A percentile compares a stretch with the other conserved stretches of the same genome.
These are phyloP conservation scores for Struthio camelus DNA, from an alignment of 2,113 vertebrate genomes.

Conservation along the genomic window DNA sequence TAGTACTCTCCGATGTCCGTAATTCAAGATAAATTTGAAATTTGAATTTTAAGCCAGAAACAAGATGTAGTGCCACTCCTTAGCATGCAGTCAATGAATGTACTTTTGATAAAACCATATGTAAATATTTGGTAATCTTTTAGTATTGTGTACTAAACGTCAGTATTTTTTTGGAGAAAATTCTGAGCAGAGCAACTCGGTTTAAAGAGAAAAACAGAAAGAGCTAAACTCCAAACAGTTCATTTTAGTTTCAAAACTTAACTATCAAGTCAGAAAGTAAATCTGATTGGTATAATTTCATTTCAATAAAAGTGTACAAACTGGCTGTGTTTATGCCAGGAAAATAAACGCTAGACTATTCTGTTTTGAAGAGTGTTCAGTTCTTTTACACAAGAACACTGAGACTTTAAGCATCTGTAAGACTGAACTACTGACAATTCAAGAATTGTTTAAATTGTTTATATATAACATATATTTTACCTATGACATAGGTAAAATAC, in stretches of 20 bases:
- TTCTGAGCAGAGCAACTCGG: neutral
- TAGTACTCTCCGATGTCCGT: neutral
- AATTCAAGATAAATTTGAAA: neutral
- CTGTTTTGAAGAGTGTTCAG: neutral
- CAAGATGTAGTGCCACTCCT: neutral
- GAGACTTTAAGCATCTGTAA: neutral
- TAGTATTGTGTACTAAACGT: neutral
- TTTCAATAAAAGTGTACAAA: neutral
- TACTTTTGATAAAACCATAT: neutral
- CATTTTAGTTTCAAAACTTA: neutral
- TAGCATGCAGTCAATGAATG: neutral
- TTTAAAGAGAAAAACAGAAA: neutral
- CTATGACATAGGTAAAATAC: neutral
- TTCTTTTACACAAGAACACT: neutral
- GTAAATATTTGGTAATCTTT: neutral
- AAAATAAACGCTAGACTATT: neutral
- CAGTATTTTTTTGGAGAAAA: neutral
- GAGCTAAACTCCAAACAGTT: neutral
- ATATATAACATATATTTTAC: neutral
- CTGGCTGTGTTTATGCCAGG: neutral
- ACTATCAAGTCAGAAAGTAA: neutral
- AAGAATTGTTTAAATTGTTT: neutral
- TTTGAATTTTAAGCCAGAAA: neutral
- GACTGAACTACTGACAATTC: neutral
- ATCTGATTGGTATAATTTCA: neutral